phyloP scores from a whole-genome alignment of 2,888 invertebrate species.

The Teinopalpus imperialis region DNA sequence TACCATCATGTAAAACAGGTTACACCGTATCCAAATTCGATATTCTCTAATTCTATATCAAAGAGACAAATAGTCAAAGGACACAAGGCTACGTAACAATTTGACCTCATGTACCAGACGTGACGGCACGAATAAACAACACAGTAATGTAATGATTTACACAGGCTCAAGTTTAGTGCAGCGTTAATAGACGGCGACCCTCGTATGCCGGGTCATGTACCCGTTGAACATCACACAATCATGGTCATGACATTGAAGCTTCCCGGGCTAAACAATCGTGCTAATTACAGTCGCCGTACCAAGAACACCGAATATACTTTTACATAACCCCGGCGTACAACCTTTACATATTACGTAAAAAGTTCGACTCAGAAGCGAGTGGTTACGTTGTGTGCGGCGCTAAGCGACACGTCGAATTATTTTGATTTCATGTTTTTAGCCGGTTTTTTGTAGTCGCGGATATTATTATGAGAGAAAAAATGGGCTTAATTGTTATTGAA shows the following conservation, averaged over 20 bases:
- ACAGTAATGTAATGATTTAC: conserved; percentile 39
- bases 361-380: conserved; percentile 2
- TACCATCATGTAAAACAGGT: too few species aligned
- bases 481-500: too few species aligned
- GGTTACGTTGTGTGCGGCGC: conserved; percentile 1
- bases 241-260: conserved; percentile 71
- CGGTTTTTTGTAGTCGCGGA: conserved; percentile 1
- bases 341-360: conserved; percentile 44
- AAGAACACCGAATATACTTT: conserved; percentile 36
- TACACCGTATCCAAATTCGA: background rate
- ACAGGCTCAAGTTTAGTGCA: conserved; percentile 35
- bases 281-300: conserved; percentile 47
- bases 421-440: background rate
- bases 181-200: conserved; percentile 44
- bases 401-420: conserved; percentile 7
- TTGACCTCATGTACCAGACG: conserved; percentile 41
- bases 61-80: conserved; percentile 14
- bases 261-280: conserved; percentile 45
- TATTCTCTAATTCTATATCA: background rate
- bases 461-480: conserved; percentile 18
- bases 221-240: conserved; percentile 44
- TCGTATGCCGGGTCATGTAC: conserved; percentile 53
- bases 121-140: conserved; percentile 34
- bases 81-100: conserved; percentile 34
- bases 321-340: conserved; percentile 53